Conservation (phyloP, 2,113 vertebrate genomes). For the Alethe castanea region DNA sequence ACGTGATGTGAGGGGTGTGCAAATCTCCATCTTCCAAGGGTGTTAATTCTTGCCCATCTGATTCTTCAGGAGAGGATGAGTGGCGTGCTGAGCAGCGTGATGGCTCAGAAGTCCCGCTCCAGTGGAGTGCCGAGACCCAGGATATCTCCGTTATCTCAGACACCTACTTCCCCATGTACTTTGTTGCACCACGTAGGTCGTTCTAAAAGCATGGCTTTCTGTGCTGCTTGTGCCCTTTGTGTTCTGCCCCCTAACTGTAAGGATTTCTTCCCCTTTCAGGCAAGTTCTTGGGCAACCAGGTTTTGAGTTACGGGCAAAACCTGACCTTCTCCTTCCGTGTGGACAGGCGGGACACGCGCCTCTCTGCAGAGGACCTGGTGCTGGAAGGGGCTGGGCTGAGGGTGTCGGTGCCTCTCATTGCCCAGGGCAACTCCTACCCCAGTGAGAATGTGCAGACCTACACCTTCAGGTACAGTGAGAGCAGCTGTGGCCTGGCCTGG, state of each 20-base stretch:
- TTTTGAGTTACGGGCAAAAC: conserved; percentile 94
- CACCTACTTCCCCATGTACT: conserved; percentile 93
- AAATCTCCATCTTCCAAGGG: neutral
- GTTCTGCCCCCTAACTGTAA: neutral
- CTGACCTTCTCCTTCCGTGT: conserved; percentile 88
- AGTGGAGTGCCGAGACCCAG: conserved; percentile 81
- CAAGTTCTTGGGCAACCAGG: conserved; percentile 90
- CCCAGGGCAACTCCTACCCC: conserved; percentile 94
- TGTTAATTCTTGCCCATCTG: neutral
- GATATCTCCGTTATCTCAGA: conserved; percentile 89
- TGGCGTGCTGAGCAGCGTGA: conserved; percentile 90
- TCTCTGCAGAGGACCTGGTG: conserved; percentile 93
- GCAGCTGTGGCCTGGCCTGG: neutral
- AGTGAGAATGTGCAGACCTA: conserved; percentile 83
- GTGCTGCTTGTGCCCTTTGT: neutral
- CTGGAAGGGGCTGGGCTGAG: conserved; percentile 86
- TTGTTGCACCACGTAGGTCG: conserved; percentile 87
- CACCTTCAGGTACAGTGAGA: conserved; percentile 82
- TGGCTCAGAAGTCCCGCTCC: conserved; percentile 76
- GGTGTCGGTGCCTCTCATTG: conserved; percentile 90
- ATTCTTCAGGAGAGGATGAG: conserved; percentile 78
- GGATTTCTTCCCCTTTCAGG: conserved; percentile 69
- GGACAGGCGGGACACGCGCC: conserved; percentile 86
- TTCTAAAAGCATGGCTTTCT: neutral
- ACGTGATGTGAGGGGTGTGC: accelerated